phyloP scores from a whole-genome alignment of 1,140 invertebrate genomes.

The Zaprionus ghesquierei region DNA sequence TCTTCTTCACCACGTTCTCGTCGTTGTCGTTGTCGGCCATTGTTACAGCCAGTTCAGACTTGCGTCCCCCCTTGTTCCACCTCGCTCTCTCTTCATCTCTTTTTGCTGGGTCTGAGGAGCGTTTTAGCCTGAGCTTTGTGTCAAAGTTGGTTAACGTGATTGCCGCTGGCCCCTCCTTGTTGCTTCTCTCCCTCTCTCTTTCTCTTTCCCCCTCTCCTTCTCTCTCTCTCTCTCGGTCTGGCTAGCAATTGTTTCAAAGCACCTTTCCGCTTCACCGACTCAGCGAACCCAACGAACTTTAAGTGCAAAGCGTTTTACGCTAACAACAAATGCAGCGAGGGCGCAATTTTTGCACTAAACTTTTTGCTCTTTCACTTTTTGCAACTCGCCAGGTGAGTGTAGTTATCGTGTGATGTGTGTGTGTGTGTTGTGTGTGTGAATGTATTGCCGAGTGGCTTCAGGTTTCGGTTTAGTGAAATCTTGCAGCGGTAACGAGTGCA shows the following conservation, averaged over 20 bases:
- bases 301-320: constrained; percentile 67
- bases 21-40: constrained; percentile 36
- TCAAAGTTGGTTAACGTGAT: constrained; percentile 76
- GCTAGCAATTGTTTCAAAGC: constrained; percentile 41
- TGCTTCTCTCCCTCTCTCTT: neutral
- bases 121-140: constrained; percentile 73
- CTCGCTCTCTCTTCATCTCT: neutral
- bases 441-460: constrained; percentile 18
- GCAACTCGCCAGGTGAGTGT: neutral
- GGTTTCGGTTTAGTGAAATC: constrained; percentile 43
- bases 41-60: constrained; percentile 29
- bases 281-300: constrained; percentile 63
- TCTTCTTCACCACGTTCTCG: constrained; percentile 35
- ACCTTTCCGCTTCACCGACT: constrained; percentile 63
- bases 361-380: constrained; percentile 71
- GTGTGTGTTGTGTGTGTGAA: constrained; percentile 10
- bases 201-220: neutral
- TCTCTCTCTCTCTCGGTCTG: neutral
- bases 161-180: constrained; percentile 36
- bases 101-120: constrained; percentile 16
- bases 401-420: neutral
- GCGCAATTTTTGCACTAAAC: constrained; percentile 63
- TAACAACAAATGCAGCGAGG: constrained; percentile 20
- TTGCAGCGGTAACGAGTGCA: constrained; percentile 46
- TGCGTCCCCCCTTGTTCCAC: neutral